Conservation (phyloP, 2,113 vertebrate species). For the Oxygymnocypris stewartii region DNA sequence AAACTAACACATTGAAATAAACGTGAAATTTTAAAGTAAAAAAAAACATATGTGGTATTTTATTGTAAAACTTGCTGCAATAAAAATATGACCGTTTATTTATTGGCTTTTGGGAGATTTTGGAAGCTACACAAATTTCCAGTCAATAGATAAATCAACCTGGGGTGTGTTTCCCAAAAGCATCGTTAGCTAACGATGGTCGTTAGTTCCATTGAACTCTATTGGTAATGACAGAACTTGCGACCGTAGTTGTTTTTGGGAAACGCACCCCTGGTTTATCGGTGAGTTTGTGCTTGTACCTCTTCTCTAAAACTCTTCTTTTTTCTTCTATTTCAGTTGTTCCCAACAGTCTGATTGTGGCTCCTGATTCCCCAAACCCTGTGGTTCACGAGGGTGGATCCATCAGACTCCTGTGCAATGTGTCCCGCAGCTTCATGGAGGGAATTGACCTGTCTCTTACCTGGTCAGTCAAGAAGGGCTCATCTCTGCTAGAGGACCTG, state of each 20-base stretch:
- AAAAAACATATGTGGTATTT: neutral
- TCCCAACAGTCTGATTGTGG: constrained; percentile 80
- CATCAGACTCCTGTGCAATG: constrained; percentile 82
- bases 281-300: neutral
- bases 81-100: neutral
- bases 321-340: constrained; percentile 75
- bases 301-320: constrained; percentile 17
- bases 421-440: constrained; percentile 68
- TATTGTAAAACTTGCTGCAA: neutral
- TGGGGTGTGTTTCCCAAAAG: neutral
- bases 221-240: no score
- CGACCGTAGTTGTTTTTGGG: no score
- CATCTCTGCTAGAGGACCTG: constrained; percentile 69
- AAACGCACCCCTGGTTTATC: neutral
- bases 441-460: constrained; percentile 86
- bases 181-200: no score
- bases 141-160: neutral
- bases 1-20: no score
- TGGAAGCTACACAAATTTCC: neutral
- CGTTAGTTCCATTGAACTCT: no score
- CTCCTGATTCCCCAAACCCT: constrained; percentile 58
- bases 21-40: neutral
- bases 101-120: neutral
- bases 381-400: constrained; percentile 81
- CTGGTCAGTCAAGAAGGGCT: constrained; percentile 79